These are phyloP conservation scores for Uria lomvia DNA, from an alignment of 2,113 vertebrate species.

Conservation along the genomic window DNA sequence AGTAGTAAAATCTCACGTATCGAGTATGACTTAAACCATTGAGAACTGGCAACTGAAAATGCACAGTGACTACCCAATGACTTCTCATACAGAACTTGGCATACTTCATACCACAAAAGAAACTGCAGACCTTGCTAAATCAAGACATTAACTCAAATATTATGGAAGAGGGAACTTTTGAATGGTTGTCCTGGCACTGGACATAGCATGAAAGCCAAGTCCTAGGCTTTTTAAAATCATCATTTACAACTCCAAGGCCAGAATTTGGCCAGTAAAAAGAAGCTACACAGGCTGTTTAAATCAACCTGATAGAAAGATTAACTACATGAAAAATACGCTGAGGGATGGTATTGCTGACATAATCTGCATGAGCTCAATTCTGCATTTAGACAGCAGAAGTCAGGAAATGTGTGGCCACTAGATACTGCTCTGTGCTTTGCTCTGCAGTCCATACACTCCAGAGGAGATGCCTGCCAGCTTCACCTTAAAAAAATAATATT, in stretches of 20 bases:
- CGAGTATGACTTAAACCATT: fast-evolving
- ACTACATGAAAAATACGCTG: neutral
- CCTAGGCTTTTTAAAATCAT: neutral
- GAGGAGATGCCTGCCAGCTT: neutral
- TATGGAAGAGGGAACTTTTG: neutral
- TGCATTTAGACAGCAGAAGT: neutral
- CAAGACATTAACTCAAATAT: neutral
- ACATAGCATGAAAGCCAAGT: neutral
- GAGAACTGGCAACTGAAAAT: neutral
- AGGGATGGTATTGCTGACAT: neutral
- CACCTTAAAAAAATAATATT: neutral
- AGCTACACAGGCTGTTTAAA: neutral
- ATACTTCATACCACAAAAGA: neutral
- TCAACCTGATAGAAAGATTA: neutral
- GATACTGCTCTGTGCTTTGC: slow-evolving; percentile 8
- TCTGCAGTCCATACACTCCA: neutral
- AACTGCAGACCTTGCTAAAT: neutral
- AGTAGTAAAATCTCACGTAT: neutral
- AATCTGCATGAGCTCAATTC: neutral
- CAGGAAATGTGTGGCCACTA: neutral
- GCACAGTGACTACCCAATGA: neutral
- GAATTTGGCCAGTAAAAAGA: neutral
- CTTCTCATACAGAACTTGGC: neutral
- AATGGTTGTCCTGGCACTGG: neutral
- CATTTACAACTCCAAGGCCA: neutral